Base-by-base conservation (phyloP, 2,113 vertebrate genomes). In the Sclerurus mexicanus region DNA sequence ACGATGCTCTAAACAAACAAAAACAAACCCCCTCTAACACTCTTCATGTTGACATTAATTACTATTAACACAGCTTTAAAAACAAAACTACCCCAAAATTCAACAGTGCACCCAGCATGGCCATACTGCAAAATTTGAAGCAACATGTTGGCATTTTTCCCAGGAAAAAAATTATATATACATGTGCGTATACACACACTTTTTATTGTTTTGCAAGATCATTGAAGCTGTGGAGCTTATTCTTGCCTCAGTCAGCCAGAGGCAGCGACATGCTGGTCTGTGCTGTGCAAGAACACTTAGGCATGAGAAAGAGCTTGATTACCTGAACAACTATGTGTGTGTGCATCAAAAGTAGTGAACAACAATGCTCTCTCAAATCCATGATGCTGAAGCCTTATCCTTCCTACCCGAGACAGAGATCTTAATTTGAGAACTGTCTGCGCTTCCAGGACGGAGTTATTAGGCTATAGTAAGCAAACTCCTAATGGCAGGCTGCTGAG, bases 1-100 rank as follows among this genome's bases (percentile, higher is more conserved):
- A 94, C 72, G 90, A 64, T 0, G 0, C 49, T 94, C 66, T 89
- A 81, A 96, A 92, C 73, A 93, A 90, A 90, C 92, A 75, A 59
- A 0, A 25, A 60, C 7, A 30, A 30, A 28, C 4, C 50, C 25
- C 50, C 8, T 44, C 94, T 62, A 76, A 0, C 68, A 90, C 64
- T 83, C 94, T 93, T 82, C 62, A 56, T 11, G 33, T 82, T 90
- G 68, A 90, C 91, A 85, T 82, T 93, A 88, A 97, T 96, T 96
- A 94, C 84, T 90, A 7, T 90, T 90, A 91, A 90, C 35, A 58
- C 2, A 9, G 42, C 75, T 93, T 92, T 89, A 85, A 92, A 93
- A 95, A 83, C 59, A 90, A 89, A 97, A 90, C 64, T 72, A 85
- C 49, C 66, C 49, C 58, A n/a, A 93, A 90, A 96, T 89, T 89